A percentile compares a stretch with the other conserved stretches of the same genome.
phyloP scores from a whole-genome alignment of 2,797 vertebrate species.

The Manis crassicaudata region DNA sequence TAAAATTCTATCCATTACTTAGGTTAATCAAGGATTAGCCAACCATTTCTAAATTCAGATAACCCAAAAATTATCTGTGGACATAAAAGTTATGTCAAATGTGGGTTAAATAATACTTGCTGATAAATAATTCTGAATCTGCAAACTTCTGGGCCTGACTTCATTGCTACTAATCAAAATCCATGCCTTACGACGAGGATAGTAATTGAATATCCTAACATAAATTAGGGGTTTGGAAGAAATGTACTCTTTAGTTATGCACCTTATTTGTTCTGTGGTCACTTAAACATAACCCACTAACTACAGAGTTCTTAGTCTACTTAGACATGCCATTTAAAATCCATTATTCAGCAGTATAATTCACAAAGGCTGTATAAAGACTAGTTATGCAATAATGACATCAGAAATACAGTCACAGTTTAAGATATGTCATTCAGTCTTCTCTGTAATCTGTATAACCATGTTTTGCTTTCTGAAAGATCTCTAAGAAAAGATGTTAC shows the following conservation, averaged over 20 bases:
- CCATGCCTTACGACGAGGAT: slow-evolving; percentile 57
- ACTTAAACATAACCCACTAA: slow-evolving; percentile 80
- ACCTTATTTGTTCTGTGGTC: slow-evolving; percentile 77
- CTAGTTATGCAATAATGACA: slow-evolving; percentile 68
- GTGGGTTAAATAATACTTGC: slow-evolving; percentile 66
- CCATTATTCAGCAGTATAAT: slow-evolving; percentile 80
- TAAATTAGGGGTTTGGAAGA: slow-evolving; percentile 77
- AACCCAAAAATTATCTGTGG: slow-evolving; percentile 63
- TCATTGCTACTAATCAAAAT: slow-evolving; percentile 73
- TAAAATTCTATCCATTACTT: slow-evolving; percentile 54
- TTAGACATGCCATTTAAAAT: slow-evolving; percentile 82
- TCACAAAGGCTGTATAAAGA: slow-evolving; percentile 74
- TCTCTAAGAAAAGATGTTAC: slow-evolving; percentile 7
- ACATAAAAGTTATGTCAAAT: slow-evolving; percentile 66
- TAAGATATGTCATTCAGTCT: slow-evolving; percentile 54
- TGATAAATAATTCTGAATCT: slow-evolving; percentile 73
- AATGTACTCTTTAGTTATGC: slow-evolving; percentile 73
- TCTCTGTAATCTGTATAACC: not conserved
- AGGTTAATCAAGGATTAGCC: slow-evolving; percentile 58
- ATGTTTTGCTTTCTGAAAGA: slow-evolving; percentile 44
- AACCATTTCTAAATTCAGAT: slow-evolving; percentile 70
- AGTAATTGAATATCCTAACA: slow-evolving; percentile 71
- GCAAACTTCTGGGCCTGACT: slow-evolving; percentile 66
- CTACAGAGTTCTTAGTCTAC: slow-evolving; percentile 76
- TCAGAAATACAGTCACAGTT: slow-evolving; percentile 64